Evolutionary conservation across 2,888 invertebrate genomes (phyloP).

Genomic region (Tachina fera): DNA sequence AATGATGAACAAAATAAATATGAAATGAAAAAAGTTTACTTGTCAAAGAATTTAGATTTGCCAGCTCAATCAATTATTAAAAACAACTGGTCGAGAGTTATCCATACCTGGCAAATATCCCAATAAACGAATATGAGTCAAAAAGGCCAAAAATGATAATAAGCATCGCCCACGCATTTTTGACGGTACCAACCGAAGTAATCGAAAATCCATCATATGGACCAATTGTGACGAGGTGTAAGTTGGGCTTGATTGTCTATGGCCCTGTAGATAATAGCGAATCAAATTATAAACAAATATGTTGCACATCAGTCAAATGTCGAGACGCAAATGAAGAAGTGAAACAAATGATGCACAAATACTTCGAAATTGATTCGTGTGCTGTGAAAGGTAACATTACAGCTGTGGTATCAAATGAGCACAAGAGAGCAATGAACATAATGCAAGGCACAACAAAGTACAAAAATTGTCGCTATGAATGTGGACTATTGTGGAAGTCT

Average conservation of each 20-base stretch:
- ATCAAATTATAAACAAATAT: not conserved
- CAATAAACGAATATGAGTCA: not conserved
- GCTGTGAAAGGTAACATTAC: not conserved
- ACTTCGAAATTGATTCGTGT: slow-evolving; percentile 1
- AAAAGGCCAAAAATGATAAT: slow-evolving; percentile 16
- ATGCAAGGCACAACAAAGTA: slow-evolving; percentile 1
- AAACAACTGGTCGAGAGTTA: not conserved
- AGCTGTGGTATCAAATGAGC: not conserved
- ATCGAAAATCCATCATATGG: not conserved
- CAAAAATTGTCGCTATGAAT: not conserved
- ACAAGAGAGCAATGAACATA: slow-evolving; percentile 1
- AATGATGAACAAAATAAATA: slow-evolving; percentile 20
- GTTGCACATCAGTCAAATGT: not conserved
- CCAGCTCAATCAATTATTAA: not conserved
- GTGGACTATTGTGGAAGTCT: not conserved
- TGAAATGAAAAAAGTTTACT: slow-evolving; percentile 11
- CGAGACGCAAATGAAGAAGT: not conserved
- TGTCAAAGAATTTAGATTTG: not conserved
- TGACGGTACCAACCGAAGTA: slow-evolving; percentile 15
- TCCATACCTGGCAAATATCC: not conserved
- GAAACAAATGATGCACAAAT: not conserved
- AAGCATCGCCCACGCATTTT: slow-evolving; percentile 15
- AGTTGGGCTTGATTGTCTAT: slow-evolving; percentile 8
- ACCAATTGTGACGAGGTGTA: not conserved
- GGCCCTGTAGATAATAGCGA: not conserved